Base-by-base conservation (phyloP, 2,888 invertebrate species). In the Athalia cordata region DNA sequence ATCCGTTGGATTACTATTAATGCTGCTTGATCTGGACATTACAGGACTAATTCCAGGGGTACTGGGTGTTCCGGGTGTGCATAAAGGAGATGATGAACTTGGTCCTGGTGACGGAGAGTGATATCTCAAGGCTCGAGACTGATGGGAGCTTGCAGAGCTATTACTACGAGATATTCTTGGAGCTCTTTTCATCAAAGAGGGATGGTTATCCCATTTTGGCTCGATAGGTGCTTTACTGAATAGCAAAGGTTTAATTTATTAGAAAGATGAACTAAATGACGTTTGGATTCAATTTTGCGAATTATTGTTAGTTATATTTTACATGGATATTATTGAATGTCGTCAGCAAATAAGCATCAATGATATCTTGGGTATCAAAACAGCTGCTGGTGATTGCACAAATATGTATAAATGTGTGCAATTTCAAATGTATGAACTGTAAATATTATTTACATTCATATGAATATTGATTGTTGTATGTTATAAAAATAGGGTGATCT, bases 151-250 rank as follows among this genome's bases (percentile, higher is more conserved):
- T 15, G 87, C 89, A 13, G 89, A 89, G 80, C 90, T 90, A 80
- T 86, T 89, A 74, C 89, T 90, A 70, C 90, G 85, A 7, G 89
- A 87, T 59, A 90, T 84, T 80, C 86, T 86, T 52, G 88, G 84
- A 47, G 88, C 84, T 80, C 86, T 87, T 78, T 86, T 85, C 77
- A 89, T 79, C 77, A 90, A 80, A 13, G 87, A 81, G 11, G 90
- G 88, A 84, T 90, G 90, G 3, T 85, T 88, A 8, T 90, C 90
- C 90, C 90, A 90, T 83, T 87, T 89, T 57, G 89, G 89, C 77
- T 90, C 89, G 70, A 86, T 75, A 11, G 85, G 81, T 67, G 84
- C 80, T 86, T 89, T 88, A 74, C 89, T 89, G 72, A 65, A 79
- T 81, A 77, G 8, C 13, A 13, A 59, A 70, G 5, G 49, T 52